A percentile compares a stretch with the other conserved stretches of the same genome.
These are phyloP conservation scores for Proterorhinus semilunaris DNA, from an alignment of 2,113 vertebrate genomes.

Conservation along the genomic window DNA sequence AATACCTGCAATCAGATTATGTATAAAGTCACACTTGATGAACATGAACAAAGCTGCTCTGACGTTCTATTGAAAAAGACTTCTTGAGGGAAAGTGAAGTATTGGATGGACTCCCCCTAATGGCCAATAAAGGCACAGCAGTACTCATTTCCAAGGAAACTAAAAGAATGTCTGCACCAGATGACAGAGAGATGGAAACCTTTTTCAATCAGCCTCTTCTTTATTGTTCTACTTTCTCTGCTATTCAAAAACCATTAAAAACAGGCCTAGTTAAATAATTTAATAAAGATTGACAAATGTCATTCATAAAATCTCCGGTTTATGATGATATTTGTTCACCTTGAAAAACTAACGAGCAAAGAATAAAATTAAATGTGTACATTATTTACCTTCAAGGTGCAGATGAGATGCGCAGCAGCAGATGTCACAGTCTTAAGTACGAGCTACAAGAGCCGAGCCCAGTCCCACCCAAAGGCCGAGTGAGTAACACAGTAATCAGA, in stretches of 20 bases:
- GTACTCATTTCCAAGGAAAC: neutral
- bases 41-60: neutral
- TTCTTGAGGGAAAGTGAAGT: too few relatives aligned
- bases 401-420: slow-evolving; percentile 11
- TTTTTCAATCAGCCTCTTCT: neutral
- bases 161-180: neutral
- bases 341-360: too few relatives aligned
- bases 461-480: slow-evolving; percentile 24
- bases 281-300: too few relatives aligned
- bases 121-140: slow-evolving; percentile 28
- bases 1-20: neutral
- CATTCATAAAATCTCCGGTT: too few relatives aligned
- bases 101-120: slow-evolving; percentile 29
- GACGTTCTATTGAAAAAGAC: too few relatives aligned
- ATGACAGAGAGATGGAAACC: neutral
- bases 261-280: too few relatives aligned
- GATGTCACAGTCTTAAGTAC: neutral
- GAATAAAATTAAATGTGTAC: neutral
- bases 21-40: neutral
- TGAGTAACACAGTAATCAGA: slow-evolving; percentile 2
- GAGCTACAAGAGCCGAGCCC: slow-evolving; percentile 7
- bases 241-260: too few relatives aligned
- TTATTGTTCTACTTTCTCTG: too few relatives aligned
- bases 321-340: too few relatives aligned
- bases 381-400: slow-evolving; percentile 38